Base-by-base conservation (phyloP, 2,888 invertebrate genomes). In the Nymphalis c-album region DNA sequence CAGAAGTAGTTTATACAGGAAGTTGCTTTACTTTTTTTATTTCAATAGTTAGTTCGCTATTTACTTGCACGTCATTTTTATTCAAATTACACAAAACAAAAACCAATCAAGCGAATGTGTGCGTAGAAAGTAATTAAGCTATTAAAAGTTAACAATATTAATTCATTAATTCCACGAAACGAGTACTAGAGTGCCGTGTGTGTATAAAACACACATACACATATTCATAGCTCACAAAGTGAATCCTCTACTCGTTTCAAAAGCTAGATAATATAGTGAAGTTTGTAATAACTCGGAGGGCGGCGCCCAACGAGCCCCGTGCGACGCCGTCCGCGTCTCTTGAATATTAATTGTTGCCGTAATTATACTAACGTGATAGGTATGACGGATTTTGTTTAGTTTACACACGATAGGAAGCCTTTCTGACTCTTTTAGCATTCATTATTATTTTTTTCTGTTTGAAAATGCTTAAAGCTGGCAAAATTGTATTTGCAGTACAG, bases 321-420 rank as follows among this genome's bases (percentile, higher is more conserved):
- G 55, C 8, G 35, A n/a, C 55, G 7, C 60, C 53, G 64, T 58
- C 66, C 20, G 53, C 53, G 55, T 51, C 65, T 55, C 59, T 53
- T 60, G 70, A 68, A 70, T 70, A 71, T 68, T 70, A 71, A 71
- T 71, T 67, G 71, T 65, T 71, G 4, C 68, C 46, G 59, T 47
- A 55, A 62, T 69, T 71, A 70, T 65, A 71, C 71, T 70, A 60
- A 61, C 35, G 53, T 50, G 70, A 67, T 69, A 67, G 67, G 62
- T 51, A 45, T 50, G 58, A 55, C 58, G 71, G 66, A 47, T n/a
- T 48, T 46, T 65, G 63, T 59, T 58, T 45, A 17, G 26, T 31
- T 31, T 55, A 53, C 13, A 31, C n/a, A 48, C 48, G 48, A 55
- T 17, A 55, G 3, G 35, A 17, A 55, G 8, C 8, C 7, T 31